A percentile compares a stretch with the other conserved stretches of the same genome.
Conservation (phyloP, 2,888 invertebrate species). For the Melipona bicolor region DNA sequence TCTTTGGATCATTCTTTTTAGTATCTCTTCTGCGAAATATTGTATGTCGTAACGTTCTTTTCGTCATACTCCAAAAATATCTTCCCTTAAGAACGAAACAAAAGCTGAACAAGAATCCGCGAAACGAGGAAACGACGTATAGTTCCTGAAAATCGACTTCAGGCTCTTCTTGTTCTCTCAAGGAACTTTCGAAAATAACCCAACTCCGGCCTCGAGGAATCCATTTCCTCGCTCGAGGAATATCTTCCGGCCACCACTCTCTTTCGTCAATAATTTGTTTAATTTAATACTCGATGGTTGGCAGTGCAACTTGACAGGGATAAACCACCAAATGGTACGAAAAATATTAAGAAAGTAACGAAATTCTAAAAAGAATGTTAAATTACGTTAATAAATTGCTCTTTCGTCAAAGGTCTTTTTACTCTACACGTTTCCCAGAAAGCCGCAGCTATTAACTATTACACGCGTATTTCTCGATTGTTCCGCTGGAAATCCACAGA, state of each 20-base stretch:
- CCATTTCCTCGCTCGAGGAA: background rate
- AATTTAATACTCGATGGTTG: too few species aligned
- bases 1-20: too few species aligned
- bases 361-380: too few species aligned
- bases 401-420: too few species aligned
- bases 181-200: background rate
- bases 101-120: background rate
- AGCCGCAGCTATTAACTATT: constrained; percentile 12
- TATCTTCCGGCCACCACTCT: background rate
- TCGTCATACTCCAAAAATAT: background rate
- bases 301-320: too few species aligned
- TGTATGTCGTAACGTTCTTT: too few species aligned
- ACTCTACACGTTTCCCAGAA: background rate
- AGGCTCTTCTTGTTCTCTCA: background rate
- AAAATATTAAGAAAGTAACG: too few species aligned
- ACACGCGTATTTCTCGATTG: background rate
- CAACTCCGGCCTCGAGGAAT: background rate
- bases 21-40: too few species aligned
- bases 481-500: background rate
- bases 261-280: too few species aligned
- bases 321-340: too few species aligned
- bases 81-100: background rate
- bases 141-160: background rate
- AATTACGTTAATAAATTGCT: too few species aligned
- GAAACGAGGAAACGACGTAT: background rate